Conservation (phyloP, 2,113 vertebrate genomes). For the Panthera uncia region DNA sequence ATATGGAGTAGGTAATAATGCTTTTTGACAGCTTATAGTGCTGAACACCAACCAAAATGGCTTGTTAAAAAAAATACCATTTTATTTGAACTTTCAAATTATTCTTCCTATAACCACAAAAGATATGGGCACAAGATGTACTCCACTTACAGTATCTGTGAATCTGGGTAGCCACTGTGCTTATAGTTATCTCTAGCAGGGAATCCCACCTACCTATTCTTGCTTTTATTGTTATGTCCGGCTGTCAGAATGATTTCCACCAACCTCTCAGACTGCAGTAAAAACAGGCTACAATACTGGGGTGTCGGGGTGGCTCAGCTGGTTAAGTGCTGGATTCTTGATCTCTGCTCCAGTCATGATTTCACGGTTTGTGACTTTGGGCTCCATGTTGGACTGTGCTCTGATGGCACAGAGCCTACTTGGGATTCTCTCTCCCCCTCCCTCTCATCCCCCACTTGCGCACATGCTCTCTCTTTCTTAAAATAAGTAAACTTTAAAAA, state of each 20-base stretch:
- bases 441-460: too few species aligned
- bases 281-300: background rate
- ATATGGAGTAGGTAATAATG: constrained; percentile 2
- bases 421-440: too few species aligned
- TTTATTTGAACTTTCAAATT: constrained; percentile 21
- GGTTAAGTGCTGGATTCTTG: too few species aligned
- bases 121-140: background rate
- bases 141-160: background rate
- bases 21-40: constrained; percentile 44
- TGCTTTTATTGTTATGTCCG: background rate
- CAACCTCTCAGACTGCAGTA: background rate
- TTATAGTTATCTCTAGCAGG: background rate
- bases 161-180: background rate
- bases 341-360: too few species aligned
- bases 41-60: constrained; percentile 37
- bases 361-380: too few species aligned
- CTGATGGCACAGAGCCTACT: too few species aligned
- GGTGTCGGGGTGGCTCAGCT: too few species aligned
- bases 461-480: too few species aligned
- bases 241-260: background rate
- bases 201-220: background rate
- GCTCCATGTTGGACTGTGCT: too few species aligned
- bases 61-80: background rate
- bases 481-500: too few species aligned
- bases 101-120: background rate